These are phyloP conservation scores for Thunnus albacares DNA, from an alignment of 2,797 vertebrate genomes.

Conservation along the genomic window DNA sequence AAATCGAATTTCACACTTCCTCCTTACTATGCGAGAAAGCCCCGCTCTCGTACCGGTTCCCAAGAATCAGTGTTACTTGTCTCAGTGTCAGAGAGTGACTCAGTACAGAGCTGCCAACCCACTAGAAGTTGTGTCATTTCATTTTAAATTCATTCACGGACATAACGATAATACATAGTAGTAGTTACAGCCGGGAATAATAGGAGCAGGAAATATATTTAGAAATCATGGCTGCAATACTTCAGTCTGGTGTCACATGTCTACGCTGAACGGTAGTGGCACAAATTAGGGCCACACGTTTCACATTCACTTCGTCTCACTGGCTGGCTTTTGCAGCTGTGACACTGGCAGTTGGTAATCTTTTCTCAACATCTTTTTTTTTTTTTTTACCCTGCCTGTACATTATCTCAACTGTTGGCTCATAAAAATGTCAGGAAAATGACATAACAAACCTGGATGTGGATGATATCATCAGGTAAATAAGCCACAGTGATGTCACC, in stretches of 20 bases:
- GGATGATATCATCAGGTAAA: slow-evolving; percentile 25
- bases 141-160: background rate
- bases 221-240: background rate
- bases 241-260: background rate
- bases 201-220: too few species aligned
- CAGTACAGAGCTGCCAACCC: background rate
- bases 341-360: background rate
- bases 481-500: slow-evolving; percentile 35
- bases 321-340: background rate
- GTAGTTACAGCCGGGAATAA: background rate
- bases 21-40: slow-evolving; percentile 40
- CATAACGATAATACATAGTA: background rate
- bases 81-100: slow-evolving; percentile 28
- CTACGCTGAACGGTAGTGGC: background rate
- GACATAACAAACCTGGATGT: background rate
- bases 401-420: slow-evolving; percentile 21
- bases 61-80: background rate
- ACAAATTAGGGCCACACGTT: slow-evolving; percentile 14
- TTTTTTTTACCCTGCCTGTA: background rate
- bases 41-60: background rate
- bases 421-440: slow-evolving; percentile 36
- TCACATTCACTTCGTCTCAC: background rate
- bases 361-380: background rate
- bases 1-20: slow-evolving; percentile 58
- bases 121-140: background rate